Percentiles rank a stretch among this genome's conserved stretches.
Conservation (phyloP, 2,797 vertebrate genomes). For the Halcyon leucocephala region DNA sequence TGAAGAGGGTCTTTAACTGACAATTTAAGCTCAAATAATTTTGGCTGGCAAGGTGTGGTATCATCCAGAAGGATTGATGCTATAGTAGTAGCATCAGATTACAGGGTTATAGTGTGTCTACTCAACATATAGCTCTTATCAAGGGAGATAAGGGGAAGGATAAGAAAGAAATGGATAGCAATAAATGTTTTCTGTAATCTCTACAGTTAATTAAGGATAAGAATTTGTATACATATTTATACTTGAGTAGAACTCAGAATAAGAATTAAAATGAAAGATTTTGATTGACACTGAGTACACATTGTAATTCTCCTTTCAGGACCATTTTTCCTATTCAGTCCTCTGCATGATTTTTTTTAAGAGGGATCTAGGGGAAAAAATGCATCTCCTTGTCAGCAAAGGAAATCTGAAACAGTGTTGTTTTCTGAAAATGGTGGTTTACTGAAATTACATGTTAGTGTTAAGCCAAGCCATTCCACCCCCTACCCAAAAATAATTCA, state of each 20-base stretch:
- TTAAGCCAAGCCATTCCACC: conserved; percentile 19
- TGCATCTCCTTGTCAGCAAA: not conserved
- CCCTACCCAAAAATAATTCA: conserved; percentile 33
- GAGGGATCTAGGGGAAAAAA: not conserved
- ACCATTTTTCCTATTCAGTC: not conserved
- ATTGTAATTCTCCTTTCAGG: not conserved
- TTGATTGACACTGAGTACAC: not conserved
- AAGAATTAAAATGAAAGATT: conserved; percentile 47
- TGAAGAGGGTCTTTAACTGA: conserved; percentile 38
- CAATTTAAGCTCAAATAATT: conserved; percentile 55
- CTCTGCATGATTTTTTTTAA: not conserved
- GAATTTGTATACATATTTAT: conserved; percentile 3
- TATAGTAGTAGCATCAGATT: conserved; percentile 38
- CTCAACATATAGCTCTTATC: conserved; percentile 52
- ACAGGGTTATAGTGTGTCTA: conserved; percentile 19
- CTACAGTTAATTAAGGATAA: conserved; percentile 40
- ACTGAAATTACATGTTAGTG: conserved; percentile 52
- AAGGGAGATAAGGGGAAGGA: not conserved
- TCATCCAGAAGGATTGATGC: conserved; percentile 40
- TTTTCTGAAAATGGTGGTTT: conserved; percentile 45
- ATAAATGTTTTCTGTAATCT: not conserved
- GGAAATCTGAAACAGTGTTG: conserved; percentile 9
- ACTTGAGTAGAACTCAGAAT: not conserved
- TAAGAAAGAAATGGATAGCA: not conserved
- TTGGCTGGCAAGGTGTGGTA: conserved; percentile 44